Base-by-base conservation (phyloP, 2,888 invertebrate genomes). In the Bellardia bayeri region DNA sequence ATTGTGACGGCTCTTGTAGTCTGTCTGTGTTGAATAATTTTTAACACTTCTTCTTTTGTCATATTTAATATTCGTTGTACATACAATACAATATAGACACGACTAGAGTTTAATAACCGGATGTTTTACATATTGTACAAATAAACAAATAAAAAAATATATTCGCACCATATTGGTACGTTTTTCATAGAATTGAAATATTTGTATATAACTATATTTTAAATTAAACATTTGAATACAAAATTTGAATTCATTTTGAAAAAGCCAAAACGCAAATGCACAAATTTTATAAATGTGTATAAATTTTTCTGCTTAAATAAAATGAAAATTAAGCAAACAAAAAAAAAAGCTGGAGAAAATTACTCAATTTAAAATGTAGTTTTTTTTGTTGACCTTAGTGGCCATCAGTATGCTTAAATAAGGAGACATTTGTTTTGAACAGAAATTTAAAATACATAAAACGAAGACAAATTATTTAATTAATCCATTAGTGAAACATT, bases 91-190 rank as follows among this genome's bases (percentile, higher is more conserved):
- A 40, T 7, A 49, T 8, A 23, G 23, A 49, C 45, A 45, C 13
- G 54, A 75, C 51, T 16, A 79, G 9, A 74, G 68, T 80, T 75
- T 74, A 85, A 85, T 80, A 75, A 75, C 80, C 85, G 85, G 85
- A 85, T 80, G 85, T 75, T 85, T 63, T 54, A 61, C 56, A 72
- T 68, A 51, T 79, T 51, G 45, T 61, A 72, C 49, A 13, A 56
- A 71, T 4, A 61, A 56, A 54, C 33, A 23, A 51, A 66, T 13
- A 45, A 45, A 66, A 61, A 37, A 5, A 37, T 45, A 61, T 69
- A 69, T 78, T 56, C 71, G 37, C 45, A 51, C 40, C 40, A 71
- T 54, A 63, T 23, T 71, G 54, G 14, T 16, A 40, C 11, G n/a
- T n/a, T 72, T 54, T 64, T 23, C 42, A 42, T 64, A 81, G 54